Base-by-base conservation (phyloP, 2,888 invertebrate species). In the Ornithoptera alexandrae region DNA sequence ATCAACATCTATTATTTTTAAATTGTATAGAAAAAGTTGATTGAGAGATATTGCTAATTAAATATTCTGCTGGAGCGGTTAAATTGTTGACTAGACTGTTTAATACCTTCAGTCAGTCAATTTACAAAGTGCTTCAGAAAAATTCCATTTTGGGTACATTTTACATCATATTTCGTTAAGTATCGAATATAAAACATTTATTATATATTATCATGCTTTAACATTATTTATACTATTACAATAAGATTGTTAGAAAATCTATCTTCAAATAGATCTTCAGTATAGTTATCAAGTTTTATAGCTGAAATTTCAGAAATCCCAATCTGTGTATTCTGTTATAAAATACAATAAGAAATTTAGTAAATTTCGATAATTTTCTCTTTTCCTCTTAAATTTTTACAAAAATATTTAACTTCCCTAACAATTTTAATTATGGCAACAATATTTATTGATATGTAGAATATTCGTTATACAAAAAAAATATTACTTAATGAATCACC, bases 351-450 rank as follows among this genome's bases (percentile, higher is more conserved):
- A 0, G 18, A 15, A 17, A 50, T 15, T 50, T 50, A 15, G 17
- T 50, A 18, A 50, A 15, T 8, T 46, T 8, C 15, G 8, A 46
- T 46, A 46, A 15, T 24, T 22, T 58, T 58, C 24, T 17, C 6
- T 15, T 59, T 59, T 30, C 2, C 59, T 30, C 20, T 59, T 30
- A 24, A 24, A 24, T 59, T 59, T 24, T 59, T 24, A 59, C 22
- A 57, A 62, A 46, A 62, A 46, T 62, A 46, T 22, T 5, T 22
- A 12, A 22, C 12, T 46, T 22, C 17, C 62, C n/a, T 62, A 62
- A 6, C 6, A 62, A 57, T 46, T 62, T 62, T 62, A 62, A 18
- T 8, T 20, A 62, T 50, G 50, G 62, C 50, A 62, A 62, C 24
- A 62, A 46, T 17, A 30, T 62, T 62, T 50, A 62, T 17, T 50